phyloP scores from a whole-genome alignment of 2,888 invertebrate genomes.

The Trissolcus brochymenae region DNA sequence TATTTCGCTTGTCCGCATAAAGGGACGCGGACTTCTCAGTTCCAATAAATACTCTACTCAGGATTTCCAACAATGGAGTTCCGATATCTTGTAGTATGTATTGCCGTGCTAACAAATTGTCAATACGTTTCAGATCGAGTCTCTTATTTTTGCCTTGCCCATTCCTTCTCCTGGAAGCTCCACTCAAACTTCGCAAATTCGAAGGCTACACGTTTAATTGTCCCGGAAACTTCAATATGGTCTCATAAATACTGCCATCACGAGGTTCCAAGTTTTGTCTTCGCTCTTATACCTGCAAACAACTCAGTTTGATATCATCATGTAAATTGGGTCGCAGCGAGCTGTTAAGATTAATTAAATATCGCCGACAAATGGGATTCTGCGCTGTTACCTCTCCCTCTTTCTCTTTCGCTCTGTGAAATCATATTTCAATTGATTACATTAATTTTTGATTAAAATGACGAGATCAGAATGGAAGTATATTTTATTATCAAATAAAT shows the following conservation, averaged over 20 bases:
- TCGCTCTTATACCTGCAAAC: slow-evolving; percentile 19
- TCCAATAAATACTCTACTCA: slow-evolving; percentile 28
- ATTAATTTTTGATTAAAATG: too few relatives aligned
- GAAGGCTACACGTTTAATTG: slow-evolving; percentile 24
- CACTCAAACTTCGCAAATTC: slow-evolving; percentile 7
- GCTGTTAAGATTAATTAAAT: slow-evolving; percentile 7
- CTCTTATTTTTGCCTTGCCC: background rate
- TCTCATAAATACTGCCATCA: slow-evolving; percentile 21
- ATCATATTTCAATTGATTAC: too few relatives aligned
- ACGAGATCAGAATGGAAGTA: too few relatives aligned
- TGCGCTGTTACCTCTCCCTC: background rate
- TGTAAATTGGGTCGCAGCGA: slow-evolving; percentile 29
- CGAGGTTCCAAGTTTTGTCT: slow-evolving; percentile 17
- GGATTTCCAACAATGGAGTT: slow-evolving; percentile 16
- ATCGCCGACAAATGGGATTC: background rate
- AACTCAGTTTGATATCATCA: slow-evolving; percentile 29
- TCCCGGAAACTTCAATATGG: slow-evolving; percentile 17
- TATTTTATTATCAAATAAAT: too few relatives aligned
- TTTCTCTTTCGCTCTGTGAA: background rate
- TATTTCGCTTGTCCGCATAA: slow-evolving; percentile 18
- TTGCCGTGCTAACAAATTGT: slow-evolving; percentile 11
- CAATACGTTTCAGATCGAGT: slow-evolving; percentile 8
- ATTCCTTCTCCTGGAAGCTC: background rate
- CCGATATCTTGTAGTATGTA: slow-evolving; percentile 17
- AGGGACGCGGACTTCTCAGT: slow-evolving; percentile 16